Base-by-base conservation (phyloP, 1,140 invertebrate species). In the Cyclargus thomasi region DNA sequence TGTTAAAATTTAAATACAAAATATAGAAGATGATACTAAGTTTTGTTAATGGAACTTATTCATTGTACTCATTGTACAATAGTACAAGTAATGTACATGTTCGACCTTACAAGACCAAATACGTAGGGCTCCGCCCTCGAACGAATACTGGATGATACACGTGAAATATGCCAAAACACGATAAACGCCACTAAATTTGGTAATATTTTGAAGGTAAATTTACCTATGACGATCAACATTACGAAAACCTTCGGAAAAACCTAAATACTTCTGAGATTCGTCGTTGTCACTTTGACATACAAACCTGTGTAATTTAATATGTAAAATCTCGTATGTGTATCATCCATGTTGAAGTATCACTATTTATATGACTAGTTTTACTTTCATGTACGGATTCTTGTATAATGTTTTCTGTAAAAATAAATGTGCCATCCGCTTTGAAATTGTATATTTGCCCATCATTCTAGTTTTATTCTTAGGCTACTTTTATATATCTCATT, bases 351-450 rank as follows among this genome's bases (percentile, higher is more conserved):
- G 69, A 67, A 69, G 70, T 70, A 71, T 71, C 73, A 74, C 69
- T 73, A 70, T 64, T 68, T 68, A 69, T 66, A 64, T 65, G 63
- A 66, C 36, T 66, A 66, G 65, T 23, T 66, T 66, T 57, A 35
- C 20, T 64, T 53, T 47, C 36, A 53, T 66, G 65, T 55, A 65
- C 53, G 23, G 53, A 74, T 75, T 80, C 76, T 80, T 80, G 73
- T 80, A 76, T 74, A 74, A 73, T 80, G 74, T 82, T 79, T 76
- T 80, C 81, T 85, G 77, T 88, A 87, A 80, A 85, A 83, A 81
- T 80, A 75, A 82, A 83, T 84, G 87, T 90, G 85, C 86, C 86
- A 89, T 89, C 82, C 81, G 82, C 83, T 85, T 87, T 82, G 80
- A 73, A 73, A 76, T 80, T 86, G 82, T 86, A 86, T 79, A 86